Evolutionary conservation across 2,888 invertebrate genomes (phyloP), one percentile per base, ranked within the genome.

Genomic region (Cremastinae sp.): DNA sequence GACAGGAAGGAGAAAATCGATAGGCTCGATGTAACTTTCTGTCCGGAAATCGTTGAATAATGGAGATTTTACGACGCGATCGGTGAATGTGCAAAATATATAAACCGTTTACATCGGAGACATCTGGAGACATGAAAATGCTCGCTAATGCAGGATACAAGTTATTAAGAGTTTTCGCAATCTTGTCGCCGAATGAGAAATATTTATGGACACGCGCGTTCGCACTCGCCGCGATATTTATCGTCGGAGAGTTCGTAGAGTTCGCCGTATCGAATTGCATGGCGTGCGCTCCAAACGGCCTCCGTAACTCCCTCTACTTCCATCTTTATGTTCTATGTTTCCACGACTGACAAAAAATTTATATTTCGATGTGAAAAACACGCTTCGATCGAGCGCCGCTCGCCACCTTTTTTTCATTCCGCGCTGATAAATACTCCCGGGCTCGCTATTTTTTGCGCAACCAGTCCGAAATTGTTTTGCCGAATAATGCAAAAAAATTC

Each of bases 141-240:
- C 4, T 20, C 39, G 45, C 39, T 70, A 59, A 47, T 51, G 12
- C 35, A 55, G 4, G 51, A 74, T 56, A 49, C 56, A 28, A 55
- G 53, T 61, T 61, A 66, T 71, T 71, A 66, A 75, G 61, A 55
- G 2, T 55, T 75, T 75, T 75, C 71, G 22, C 75, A 75, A 75
- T 71, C 61, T 56, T 66, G 70, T 75, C 65, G 49, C 65, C 61
- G 47, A 75, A 70, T 61, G 55, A 9, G 59, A 65, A 22, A 41
- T n/a, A 53, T 55, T 65, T 61, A 70, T 56, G 55, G 61, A 65
- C 70, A 55, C 65, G 75, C 47, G 71, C 18, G 8, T 56, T 22
- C n/a, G 16, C 10, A 28, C 41, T 53, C 37, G 69, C 59, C 53
- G 55, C 49, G 71, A 71, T 65, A 66, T 75, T 66, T 74, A 61